Percentiles rank a stretch among this genome's conserved stretches.
Conservation (phyloP, 2,797 vertebrate genomes). For the Podarcis lilfordi region DNA sequence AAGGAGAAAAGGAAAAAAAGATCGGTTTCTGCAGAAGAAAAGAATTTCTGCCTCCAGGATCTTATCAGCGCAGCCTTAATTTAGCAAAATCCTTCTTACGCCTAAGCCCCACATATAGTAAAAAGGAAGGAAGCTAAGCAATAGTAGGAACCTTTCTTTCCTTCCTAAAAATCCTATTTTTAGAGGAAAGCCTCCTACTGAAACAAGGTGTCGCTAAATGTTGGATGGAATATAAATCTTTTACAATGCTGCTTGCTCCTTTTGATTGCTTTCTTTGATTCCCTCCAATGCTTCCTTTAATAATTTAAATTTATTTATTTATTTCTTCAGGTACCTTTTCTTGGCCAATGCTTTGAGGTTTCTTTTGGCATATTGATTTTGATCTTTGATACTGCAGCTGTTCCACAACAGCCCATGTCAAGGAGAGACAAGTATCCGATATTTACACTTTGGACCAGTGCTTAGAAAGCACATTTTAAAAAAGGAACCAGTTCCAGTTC, state of each 20-base stretch:
- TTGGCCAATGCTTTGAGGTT: neutral
- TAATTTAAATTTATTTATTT: neutral
- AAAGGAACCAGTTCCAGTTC: no score
- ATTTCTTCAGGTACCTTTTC: neutral
- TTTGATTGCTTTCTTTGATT: neutral
- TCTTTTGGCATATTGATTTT: neutral
- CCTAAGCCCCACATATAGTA: constrained; percentile 38
- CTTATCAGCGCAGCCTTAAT: constrained; percentile 48
- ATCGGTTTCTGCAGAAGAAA: constrained; percentile 41
- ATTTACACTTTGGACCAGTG: neutral
- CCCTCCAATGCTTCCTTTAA: neutral
- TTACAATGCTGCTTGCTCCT: neutral
- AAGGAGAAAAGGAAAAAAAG: neutral
- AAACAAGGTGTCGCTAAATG: neutral
- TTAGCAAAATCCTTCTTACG: constrained; percentile 45
- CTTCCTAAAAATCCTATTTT: constrained; percentile 29
- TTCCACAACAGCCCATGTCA: neutral
- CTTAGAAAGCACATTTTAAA: no score
- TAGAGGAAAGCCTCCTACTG: neutral
- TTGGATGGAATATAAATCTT: constrained; percentile 5
- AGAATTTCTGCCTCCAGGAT: constrained; percentile 49
- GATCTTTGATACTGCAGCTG: neutral
- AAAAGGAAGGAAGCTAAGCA: constrained; percentile 17
- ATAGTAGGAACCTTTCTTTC: constrained; percentile 10
- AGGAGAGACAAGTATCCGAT: no score